phyloP scores from a whole-genome alignment of 2,113 vertebrate genomes.

The Puma concolor region DNA sequence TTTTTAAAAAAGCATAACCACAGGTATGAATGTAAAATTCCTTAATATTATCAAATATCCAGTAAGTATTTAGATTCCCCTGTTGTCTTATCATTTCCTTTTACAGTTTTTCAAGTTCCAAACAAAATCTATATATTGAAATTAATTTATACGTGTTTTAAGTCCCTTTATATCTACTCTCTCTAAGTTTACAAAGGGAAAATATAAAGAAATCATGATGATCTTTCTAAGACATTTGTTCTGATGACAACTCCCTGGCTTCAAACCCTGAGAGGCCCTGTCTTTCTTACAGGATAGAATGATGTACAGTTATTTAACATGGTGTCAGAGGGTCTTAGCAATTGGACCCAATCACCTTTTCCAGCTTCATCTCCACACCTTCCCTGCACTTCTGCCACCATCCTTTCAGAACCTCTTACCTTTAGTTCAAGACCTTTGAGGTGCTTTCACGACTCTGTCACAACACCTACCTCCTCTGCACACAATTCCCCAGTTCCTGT shows the following conservation, averaged over 20 bases:
- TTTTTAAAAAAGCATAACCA: background rate
- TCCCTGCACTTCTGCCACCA: background rate
- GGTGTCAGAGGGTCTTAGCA: background rate
- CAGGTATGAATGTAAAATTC: background rate
- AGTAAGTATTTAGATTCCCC: background rate
- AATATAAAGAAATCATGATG: background rate
- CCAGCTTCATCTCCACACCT: background rate
- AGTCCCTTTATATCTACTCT: background rate
- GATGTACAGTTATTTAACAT: background rate
- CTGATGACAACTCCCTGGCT: background rate
- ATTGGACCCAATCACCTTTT: background rate
- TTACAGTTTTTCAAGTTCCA: background rate
- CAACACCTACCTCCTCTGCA: background rate
- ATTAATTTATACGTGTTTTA: background rate
- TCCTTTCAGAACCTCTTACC: background rate
- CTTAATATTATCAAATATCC: background rate
- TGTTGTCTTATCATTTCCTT: conserved; percentile 11
- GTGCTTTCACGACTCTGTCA: background rate
- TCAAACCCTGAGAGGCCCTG: background rate
- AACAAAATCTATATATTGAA: background rate
- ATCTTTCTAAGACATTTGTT: conserved; percentile 32
- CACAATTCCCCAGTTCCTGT: background rate
- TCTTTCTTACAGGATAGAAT: background rate
- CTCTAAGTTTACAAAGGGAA: conserved; percentile 2
- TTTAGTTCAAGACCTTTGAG: background rate